These are phyloP conservation scores for Macrosteles quadrilineatus DNA, from an alignment of 1,140 invertebrate species.

Conservation along the genomic window DNA sequence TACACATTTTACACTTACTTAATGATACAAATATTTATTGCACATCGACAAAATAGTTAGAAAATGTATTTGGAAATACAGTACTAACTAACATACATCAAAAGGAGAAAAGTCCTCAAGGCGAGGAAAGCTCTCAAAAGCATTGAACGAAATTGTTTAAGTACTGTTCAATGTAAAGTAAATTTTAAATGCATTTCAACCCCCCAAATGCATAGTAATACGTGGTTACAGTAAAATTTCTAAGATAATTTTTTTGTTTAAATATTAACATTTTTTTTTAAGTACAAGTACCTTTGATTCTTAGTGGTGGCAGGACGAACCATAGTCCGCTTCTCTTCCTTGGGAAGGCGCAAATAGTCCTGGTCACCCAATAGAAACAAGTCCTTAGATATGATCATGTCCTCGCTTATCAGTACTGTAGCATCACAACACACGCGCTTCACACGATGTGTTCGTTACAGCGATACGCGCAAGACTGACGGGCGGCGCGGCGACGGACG, in stretches of 20 bases:
- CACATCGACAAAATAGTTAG: no score
- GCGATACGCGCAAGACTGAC: neutral
- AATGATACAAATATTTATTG: no score
- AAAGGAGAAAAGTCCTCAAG: no score
- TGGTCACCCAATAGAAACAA: slow-evolving; percentile 69
- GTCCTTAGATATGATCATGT: slow-evolving; percentile 73
- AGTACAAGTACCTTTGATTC: slow-evolving; percentile 51
- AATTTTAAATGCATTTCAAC: no score
- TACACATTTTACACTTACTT: no score
- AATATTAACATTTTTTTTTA: neutral
- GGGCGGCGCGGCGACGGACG: neutral
- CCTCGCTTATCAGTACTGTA: slow-evolving; percentile 30
- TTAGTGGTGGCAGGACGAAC: slow-evolving; percentile 53
- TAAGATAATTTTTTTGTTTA: neutral
- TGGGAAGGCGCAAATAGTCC: slow-evolving; percentile 69
- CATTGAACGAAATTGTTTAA: no score
- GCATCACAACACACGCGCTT: slow-evolving; percentile 6
- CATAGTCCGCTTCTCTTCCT: slow-evolving; percentile 63
- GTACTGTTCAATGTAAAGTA: no score
- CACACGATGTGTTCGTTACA: neutral
- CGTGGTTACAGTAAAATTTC: no score
- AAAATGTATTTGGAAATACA: no score
- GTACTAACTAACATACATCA: no score
- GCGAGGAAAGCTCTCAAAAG: no score
- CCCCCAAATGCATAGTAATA: no score